Base-by-base conservation (phyloP, 2,888 invertebrate species). In the Empis livida region DNA sequence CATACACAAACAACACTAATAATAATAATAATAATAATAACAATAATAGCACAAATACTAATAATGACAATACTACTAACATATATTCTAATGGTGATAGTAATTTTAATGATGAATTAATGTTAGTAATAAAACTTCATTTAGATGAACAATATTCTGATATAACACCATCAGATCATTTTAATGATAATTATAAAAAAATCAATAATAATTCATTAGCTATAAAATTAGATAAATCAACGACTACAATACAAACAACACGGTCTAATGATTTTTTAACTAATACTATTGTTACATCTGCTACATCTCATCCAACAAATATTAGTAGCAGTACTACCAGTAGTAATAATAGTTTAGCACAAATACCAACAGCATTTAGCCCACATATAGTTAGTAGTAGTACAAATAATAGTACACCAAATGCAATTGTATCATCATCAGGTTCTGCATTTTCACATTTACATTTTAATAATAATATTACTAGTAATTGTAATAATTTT, bases 81-180 rank as follows among this genome's bases (percentile, higher is more conserved):
- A 43, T 14, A 27, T 38, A 44, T 6, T 43, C 47, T 23, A 58
- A 55, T 52, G 55, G 56, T 45, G 56, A 56, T 48, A 57, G 56
- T 53, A 49, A 47, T 52, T 51, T 60, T 47, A 57, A 61, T 37
- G 67, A 68, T 16, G 65, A 65, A 31, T 53, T 68, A 49, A 57
- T 69, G 50, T 50, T 57, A 49, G 56, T 68, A 51, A 66, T 69
- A 46, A 63, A 64, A 43, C 62, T 61, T 35, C 69, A 69, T 56
- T 59, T 68, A 49, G 65, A 68, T 46, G 68, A 68, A 43, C 56
- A 66, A 31, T 62, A 62, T 54, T 62, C 65, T 14, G 58, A 54
- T 42, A 52, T 55, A 35, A 55, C 59, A 45, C 53, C 57, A 39
- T 38, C 49, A 14, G 54, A 62, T 31, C 55, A 13, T 35, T 13